Evolutionary conservation across 1,140 invertebrate genomes (phyloP), one percentile per base, ranked within the genome.

Genomic region (Euwallacea similis): DNA sequence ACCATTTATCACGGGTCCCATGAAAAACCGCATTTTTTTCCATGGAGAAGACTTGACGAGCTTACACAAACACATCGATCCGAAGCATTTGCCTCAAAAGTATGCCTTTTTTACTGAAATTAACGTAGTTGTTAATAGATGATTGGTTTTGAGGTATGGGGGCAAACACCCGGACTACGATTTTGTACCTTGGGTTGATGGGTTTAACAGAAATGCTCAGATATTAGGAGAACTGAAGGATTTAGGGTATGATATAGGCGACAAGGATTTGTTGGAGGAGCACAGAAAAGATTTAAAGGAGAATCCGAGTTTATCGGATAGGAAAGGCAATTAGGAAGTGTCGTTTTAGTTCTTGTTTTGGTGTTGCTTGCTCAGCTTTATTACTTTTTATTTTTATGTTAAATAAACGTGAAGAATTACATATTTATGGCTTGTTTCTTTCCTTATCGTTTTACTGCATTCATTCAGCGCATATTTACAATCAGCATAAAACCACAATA

Each of bases 41-140:
- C 92, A 94, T 79, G 90, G 91, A 0, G 83, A 85, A 46, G 86
- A 94, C 77, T 86, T 89, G 84, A 84, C 86, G n/a, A 92, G 90
- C 16, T 81, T 94, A 2, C 91, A 94, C 76, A 86, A 90, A 72
- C 88, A 93, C 76, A 88, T 94, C 1, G 79, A 86, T 21, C 89
- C 90, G 0, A 86, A 87, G 21, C 85, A 87, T 79, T 82, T 94
- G 21, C 91, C 92, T 10, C 87, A 90, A 80, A 85, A 83, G 69
- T 75, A 75, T 50, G 59, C 50, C 9, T 16, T 58, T 16, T 16
- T n/a, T 58, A 58, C 2, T 9, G 59, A 41, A 61, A 0, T 61
- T 42, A 53, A 59, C 7, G 13, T 13, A 15, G 10, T 1, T 50
- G 13, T 50, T 13, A 50, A 50, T 13, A 6, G 13, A 11, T 62